A percentile compares a stretch with the other conserved stretches of the same genome.
Conservation (phyloP, 2,113 vertebrate genomes). For the Columba janthina region DNA sequence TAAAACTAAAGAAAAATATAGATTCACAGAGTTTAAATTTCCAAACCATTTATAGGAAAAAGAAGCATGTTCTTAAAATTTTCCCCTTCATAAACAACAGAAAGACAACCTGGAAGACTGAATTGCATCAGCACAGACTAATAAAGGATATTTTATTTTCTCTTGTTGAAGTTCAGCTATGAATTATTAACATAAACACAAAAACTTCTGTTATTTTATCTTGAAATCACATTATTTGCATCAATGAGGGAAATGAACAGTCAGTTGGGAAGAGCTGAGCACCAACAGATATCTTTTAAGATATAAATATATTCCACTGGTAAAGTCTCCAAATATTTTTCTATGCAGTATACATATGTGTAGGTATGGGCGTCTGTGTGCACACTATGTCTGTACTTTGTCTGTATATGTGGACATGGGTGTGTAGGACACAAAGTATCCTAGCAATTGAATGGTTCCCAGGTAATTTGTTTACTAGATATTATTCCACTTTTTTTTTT, state of each 20-base stretch:
- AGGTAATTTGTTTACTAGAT: not conserved
- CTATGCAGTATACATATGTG: too few species aligned
- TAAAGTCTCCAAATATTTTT: not conserved
- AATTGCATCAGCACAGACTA: not conserved
- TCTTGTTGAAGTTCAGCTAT: not conserved
- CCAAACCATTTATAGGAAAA: not conserved
- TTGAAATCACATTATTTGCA: not conserved
- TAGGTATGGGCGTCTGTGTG: fast-evolving
- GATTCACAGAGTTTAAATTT: not conserved
- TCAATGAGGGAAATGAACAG: not conserved
- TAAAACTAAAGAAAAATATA: not conserved
- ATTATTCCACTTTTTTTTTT: not conserved
- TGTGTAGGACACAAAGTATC: not conserved
- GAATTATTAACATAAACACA: not conserved
- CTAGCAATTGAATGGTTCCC: not conserved
- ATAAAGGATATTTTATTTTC: not conserved
- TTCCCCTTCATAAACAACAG: not conserved
- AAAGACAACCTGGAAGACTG: not conserved
- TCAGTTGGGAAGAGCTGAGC: not conserved
- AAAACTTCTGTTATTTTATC: not conserved
- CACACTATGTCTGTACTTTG: not conserved
- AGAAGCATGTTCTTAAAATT: not conserved
- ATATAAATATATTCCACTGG: not conserved
- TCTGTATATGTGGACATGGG: fast-evolving
- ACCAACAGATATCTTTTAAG: not conserved